Base-by-base conservation (phyloP, 2,888 invertebrate species). In the Chymomyza procnemis region DNA sequence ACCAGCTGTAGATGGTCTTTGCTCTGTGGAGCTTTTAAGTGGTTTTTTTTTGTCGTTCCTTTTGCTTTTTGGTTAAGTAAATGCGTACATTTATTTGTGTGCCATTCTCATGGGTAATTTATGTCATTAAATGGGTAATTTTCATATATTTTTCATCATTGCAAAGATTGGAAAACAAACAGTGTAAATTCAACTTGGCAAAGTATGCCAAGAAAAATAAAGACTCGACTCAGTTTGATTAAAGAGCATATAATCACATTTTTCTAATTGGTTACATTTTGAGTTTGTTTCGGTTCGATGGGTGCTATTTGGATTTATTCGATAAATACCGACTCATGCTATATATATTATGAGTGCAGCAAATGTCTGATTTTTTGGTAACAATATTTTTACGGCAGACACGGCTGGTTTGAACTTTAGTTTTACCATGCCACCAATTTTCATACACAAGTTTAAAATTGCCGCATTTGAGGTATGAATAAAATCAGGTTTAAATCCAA, bases 101-200 rank as follows among this genome's bases (percentile, higher is more conserved):
- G 14, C 54, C 56, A 56, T 56, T 56, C 56, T 14, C 16, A 19
- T 26, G 56, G 30, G 30, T 56, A 14, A 56, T 56, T 56, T 56
- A 56, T 56, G 21, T 54, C n/a, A 56, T 56, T 14, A 56, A 56
- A 56, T 34, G 56, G 56, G 18, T 14, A 26, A 56, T 56, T 56
- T 56, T 56, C 56, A 56, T 56, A 30, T 50, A 19, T 19, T n/a
- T 50, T 50, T 18, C 50, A 50, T 41, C 34, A n/a, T 41, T 12
- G 34, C 9, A 41, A 41, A 41, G 12, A 41, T 41, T 41, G 12
- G 12, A 41, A 12, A 41, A 12, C 34, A 41, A 50, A 18, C 50
- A 50, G 50, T 50, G 12, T 18, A 18, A 16, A 50, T 18, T 16
- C 6, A 19, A 16, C 19, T 50, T n/a, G 8, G 18, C 50, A n/a